phyloP scores from a whole-genome alignment of 2,888 invertebrate genomes.

The Syrista parreyssii region DNA sequence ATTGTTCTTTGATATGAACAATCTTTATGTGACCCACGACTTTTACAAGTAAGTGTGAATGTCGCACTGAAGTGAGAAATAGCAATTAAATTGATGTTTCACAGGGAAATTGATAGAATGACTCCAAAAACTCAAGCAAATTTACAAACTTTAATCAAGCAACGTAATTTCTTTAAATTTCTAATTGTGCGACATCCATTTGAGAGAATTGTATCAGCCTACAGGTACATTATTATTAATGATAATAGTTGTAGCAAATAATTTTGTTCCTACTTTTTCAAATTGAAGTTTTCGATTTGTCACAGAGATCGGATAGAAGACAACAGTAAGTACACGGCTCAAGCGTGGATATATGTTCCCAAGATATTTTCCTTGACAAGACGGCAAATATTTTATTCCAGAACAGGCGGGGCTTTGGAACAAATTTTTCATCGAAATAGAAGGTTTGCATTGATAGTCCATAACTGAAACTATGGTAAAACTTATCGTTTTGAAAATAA shows the following conservation, averaged over 20 bases:
- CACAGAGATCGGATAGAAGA: constrained; percentile 61
- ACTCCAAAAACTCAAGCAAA: constrained; percentile 42
- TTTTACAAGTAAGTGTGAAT: constrained; percentile 51
- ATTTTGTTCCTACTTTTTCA: neutral
- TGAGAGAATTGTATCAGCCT: constrained; percentile 62
- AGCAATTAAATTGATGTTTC: neutral
- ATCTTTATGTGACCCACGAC: constrained; percentile 37
- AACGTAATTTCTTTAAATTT: constrained; percentile 52
- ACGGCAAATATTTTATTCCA: constrained; percentile 53
- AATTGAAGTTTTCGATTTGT: constrained; percentile 3
- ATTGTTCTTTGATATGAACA: constrained; percentile 55
- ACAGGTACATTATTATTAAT: constrained; percentile 45
- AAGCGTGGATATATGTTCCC: constrained; percentile 59
- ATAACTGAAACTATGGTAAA: neutral
- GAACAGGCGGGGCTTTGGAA: constrained; percentile 40
- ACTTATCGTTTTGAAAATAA: neutral
- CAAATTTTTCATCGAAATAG: constrained; percentile 50
- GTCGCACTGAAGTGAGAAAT: neutral
- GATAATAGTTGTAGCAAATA: constrained; percentile 5
- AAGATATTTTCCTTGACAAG: constrained; percentile 60
- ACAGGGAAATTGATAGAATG: constrained; percentile 51
- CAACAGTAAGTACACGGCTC: constrained; percentile 57
- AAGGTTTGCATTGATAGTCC: constrained; percentile 36
- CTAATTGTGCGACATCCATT: constrained; percentile 62
- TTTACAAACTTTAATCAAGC: constrained; percentile 37